phyloP scores from a whole-genome alignment of 2,797 vertebrate genomes.

The Intellagama lesueurii region DNA sequence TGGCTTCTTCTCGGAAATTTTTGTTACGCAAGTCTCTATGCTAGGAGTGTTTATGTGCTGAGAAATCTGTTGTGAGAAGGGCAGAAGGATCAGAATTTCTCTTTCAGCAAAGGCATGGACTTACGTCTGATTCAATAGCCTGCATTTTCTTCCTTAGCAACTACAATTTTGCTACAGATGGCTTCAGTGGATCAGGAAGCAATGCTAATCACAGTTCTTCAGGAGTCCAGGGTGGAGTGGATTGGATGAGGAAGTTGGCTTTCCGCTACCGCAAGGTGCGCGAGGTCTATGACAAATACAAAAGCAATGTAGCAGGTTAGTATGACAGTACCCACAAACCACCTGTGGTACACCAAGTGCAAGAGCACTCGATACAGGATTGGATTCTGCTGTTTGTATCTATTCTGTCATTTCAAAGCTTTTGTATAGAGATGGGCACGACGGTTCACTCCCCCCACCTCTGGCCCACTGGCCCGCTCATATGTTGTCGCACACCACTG shows the following conservation, averaged over 20 bases:
- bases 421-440: conserved; percentile 7
- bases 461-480: too few species aligned
- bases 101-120: neutral
- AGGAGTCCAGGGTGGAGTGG: conserved; percentile 93
- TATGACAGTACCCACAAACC: neutral
- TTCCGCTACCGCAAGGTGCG: conserved; percentile 95
- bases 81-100: neutral
- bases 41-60: neutral
- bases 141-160: conserved; percentile 79
- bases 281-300: conserved; percentile 94
- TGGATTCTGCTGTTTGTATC: neutral
- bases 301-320: conserved; percentile 92
- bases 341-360: accelerated
- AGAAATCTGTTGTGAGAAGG: neutral
- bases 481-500: too few species aligned
- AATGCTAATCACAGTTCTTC: conserved; percentile 81
- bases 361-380: neutral
- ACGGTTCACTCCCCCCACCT: too few species aligned
- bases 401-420: neutral
- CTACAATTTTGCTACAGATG: conserved; percentile 94
- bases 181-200: conserved; percentile 89
- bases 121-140: neutral
- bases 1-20: neutral
- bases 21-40: neutral
- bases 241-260: conserved; percentile 98